These are phyloP conservation scores for Hexactinellida sp. DNA, from an alignment of 37 sponge, comb jelly and placozoan genomes.

Conservation along the genomic window DNA sequence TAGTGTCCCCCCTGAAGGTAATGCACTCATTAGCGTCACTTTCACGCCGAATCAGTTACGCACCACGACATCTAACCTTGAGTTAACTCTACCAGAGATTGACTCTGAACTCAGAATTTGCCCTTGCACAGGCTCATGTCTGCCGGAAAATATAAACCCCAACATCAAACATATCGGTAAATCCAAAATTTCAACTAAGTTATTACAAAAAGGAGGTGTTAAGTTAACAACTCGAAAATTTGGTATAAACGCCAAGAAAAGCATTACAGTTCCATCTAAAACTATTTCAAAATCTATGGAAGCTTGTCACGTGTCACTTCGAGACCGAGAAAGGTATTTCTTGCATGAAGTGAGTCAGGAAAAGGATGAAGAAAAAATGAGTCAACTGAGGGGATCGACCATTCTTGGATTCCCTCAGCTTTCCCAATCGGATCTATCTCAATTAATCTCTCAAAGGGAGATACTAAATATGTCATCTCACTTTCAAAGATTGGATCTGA, in stretches of 20 bases:
- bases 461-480: neutral
- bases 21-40: neutral
- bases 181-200: neutral
- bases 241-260: neutral
- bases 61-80: neutral
- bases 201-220: neutral
- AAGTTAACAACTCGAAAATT: neutral
- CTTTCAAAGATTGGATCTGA: neutral
- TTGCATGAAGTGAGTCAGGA: neutral
- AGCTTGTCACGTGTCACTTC: neutral
- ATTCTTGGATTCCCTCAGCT: neutral
- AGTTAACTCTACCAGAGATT: slow-evolving; percentile 15
- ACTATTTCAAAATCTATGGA: neutral
- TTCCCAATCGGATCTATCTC: neutral
- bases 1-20: neutral
- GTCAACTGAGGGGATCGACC: neutral
- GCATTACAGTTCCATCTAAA: neutral
- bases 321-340: neutral
- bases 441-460: neutral
- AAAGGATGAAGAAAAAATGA: neutral
- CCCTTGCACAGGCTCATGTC: neutral
- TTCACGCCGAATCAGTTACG: neutral
- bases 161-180: neutral
- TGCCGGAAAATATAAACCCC: neutral
- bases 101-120: neutral